Evolutionary conservation across 2,113 vertebrate species (phyloP).

Genomic region (Salminus brasiliensis): DNA sequence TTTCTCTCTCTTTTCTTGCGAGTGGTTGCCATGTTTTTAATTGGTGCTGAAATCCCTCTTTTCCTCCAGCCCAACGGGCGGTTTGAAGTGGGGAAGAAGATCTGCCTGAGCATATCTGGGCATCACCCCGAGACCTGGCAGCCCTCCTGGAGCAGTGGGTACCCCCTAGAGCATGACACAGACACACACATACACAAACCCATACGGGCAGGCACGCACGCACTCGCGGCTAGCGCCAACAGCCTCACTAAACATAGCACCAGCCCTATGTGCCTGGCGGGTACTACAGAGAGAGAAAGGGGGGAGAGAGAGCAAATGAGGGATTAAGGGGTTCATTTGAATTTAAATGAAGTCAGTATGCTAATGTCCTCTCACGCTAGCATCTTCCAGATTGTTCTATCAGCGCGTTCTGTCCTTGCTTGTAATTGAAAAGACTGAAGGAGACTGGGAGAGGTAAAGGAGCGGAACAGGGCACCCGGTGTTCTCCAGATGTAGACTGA

Average conservation of each 20-base stretch:
- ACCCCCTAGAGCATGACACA: conserved; percentile 19
- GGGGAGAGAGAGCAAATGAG: conserved; percentile 26
- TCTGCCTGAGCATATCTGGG: conserved; percentile 98
- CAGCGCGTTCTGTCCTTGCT: not conserved
- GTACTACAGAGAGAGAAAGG: not conserved
- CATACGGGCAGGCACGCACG: too few species aligned
- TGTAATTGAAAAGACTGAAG: conserved; percentile 24
- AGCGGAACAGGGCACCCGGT: not conserved
- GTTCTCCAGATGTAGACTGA: not conserved
- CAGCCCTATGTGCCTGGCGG: conserved; percentile 10
- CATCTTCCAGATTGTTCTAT: conserved; percentile 45
- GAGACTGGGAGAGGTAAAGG: not conserved
- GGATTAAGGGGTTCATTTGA: conserved; percentile 48
- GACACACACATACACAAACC: not conserved
- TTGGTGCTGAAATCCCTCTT: not conserved
- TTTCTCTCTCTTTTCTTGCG: not conserved
- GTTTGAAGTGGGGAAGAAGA: conserved; percentile 99
- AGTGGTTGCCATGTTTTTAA: conserved; percentile 1
- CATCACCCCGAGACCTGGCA: conserved; percentile 99
- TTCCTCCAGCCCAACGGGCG: conserved; percentile 90
- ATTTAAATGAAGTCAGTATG: conserved; percentile 46
- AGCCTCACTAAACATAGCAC: conserved; percentile 20
- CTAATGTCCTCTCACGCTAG: conserved; percentile 17
- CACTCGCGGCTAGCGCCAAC: not conserved
- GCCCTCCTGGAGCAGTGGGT: conserved; percentile 99